Evolutionary conservation across 2,888 invertebrate species (phyloP).

Genomic region (Stenodera caucasica): DNA sequence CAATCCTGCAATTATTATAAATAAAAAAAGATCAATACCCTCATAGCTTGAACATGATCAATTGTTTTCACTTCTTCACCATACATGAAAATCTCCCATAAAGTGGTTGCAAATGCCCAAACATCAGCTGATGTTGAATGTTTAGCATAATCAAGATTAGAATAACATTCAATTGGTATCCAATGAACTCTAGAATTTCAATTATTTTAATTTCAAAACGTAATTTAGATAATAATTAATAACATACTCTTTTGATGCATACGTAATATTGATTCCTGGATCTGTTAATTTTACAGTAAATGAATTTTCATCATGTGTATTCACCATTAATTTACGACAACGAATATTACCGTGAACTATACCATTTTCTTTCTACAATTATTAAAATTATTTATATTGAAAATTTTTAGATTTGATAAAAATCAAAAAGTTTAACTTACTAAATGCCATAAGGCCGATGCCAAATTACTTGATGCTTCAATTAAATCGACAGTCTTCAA

Average conservation of each 20-base stretch:
- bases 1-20: too few relatives aligned
- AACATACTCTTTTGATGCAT: constrained; percentile 66
- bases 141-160: constrained; percentile 68
- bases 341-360: constrained; percentile 85
- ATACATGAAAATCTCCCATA: constrained; percentile 90
- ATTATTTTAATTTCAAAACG: neutral
- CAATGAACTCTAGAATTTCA: constrained; percentile 75
- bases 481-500: constrained; percentile 73
- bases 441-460: constrained; percentile 84
- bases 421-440: constrained; percentile 57
- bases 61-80: constrained; percentile 58
- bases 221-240: neutral
- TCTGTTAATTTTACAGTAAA: constrained; percentile 82
- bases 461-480: constrained; percentile 79
- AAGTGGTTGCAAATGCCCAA: constrained; percentile 89
- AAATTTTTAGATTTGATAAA: too few relatives aligned
- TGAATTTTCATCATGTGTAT: constrained; percentile 67
- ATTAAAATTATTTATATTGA: neutral
- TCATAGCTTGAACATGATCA: constrained; percentile 48
- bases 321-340: constrained; percentile 80
- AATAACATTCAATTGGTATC: constrained; percentile 84
- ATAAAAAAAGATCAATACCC: constrained; percentile 37
- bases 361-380: constrained; percentile 69
- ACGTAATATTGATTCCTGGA: constrained; percentile 70
- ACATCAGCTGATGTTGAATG: constrained; percentile 76